Percentiles rank a stretch among this genome's conserved stretches.
Conservation (phyloP, 2,113 vertebrate genomes). For the Vulpes ferrilata region DNA sequence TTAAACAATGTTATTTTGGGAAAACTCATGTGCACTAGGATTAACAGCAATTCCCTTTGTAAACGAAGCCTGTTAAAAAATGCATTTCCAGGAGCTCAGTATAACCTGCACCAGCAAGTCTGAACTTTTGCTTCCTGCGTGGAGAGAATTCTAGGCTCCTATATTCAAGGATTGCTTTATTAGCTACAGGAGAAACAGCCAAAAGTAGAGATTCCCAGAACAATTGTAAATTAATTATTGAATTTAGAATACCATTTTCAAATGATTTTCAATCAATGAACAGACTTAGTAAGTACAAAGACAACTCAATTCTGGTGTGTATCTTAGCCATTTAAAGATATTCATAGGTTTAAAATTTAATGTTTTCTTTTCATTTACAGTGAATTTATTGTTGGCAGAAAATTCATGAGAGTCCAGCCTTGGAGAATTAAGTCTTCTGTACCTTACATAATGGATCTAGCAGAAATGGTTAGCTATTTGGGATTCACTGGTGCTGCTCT, state of each 20-base stretch:
- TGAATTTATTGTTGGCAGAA: constrained; percentile 67
- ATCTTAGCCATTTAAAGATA: constrained; percentile 68
- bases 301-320: constrained; percentile 62
- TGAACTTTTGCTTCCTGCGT: neutral
- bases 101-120: neutral
- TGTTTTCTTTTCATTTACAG: constrained; percentile 65
- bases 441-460: constrained; percentile 45
- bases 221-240: constrained; percentile 67
- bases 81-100: constrained; percentile 6
- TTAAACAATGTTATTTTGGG: constrained; percentile 51
- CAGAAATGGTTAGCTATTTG: constrained; percentile 55
- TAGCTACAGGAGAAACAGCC: constrained; percentile 37
- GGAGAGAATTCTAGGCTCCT: constrained; percentile 17
- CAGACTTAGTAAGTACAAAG: constrained; percentile 45
- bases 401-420: constrained; percentile 46
- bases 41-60: constrained; percentile 55
- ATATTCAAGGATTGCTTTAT: constrained; percentile 39
- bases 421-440: constrained; percentile 61
- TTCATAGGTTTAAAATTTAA: constrained; percentile 69
- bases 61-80: constrained; percentile 61
- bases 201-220: constrained; percentile 51
- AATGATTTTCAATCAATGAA: constrained; percentile 72
- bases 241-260: constrained; percentile 65
- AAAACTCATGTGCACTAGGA: neutral
- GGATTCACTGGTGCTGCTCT: constrained; percentile 11